phyloP scores from a whole-genome alignment of 2,113 vertebrate species.

The Muntiacus reevesi region DNA sequence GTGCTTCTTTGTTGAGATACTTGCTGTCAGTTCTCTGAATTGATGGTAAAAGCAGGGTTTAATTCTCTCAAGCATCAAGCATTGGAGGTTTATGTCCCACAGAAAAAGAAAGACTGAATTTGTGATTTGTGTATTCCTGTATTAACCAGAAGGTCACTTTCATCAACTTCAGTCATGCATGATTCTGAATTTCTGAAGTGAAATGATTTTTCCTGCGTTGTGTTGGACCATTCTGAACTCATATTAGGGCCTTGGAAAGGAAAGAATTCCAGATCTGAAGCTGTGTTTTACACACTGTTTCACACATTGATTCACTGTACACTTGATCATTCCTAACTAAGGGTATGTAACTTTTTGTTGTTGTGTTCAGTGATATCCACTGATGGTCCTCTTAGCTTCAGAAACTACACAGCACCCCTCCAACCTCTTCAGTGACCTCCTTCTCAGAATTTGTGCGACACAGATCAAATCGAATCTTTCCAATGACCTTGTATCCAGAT shows the following conservation, averaged over 20 bases:
- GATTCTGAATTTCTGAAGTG: neutral
- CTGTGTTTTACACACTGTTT: neutral
- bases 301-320: neutral
- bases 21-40: neutral
- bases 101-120: neutral
- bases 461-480: neutral
- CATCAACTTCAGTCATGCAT: neutral
- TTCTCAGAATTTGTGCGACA: neutral
- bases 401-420: neutral
- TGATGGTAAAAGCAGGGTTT: neutral
- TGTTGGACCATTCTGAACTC: neutral
- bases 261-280: neutral
- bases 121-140: neutral
- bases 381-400: neutral
- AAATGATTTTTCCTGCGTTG: neutral
- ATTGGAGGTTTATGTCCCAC: neutral
- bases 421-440: neutral
- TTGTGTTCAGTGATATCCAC: neutral
- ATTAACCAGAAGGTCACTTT: neutral
- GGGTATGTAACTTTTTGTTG: neutral
- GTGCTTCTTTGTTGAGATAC: neutral
- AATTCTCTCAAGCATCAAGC: neutral
- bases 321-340: neutral
- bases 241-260: neutral
- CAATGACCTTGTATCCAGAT: neutral